These are phyloP conservation scores for Calliopsis andreniformis DNA, from an alignment of 1,140 invertebrate genomes.

Conservation along the genomic window DNA sequence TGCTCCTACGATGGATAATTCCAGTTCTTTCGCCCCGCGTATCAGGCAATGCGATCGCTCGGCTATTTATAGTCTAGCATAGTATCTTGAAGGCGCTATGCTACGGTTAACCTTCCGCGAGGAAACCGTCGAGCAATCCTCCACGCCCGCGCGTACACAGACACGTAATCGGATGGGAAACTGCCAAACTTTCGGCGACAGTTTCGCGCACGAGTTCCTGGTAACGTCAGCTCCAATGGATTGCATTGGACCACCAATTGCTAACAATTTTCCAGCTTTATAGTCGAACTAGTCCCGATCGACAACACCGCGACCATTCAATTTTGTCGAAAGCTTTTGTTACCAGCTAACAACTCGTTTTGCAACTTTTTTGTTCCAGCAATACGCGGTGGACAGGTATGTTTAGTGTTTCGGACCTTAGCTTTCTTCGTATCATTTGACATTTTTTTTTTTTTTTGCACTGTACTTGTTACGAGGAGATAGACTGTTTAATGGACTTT, in stretches of 20 bases:
- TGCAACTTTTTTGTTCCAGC: too few relatives aligned
- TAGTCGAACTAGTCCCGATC: not conserved
- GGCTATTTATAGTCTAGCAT: not conserved
- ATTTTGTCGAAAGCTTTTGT: not conserved
- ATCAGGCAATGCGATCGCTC: not conserved
- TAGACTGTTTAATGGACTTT: not conserved
- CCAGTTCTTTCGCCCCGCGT: not conserved
- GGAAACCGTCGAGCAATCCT: not conserved
- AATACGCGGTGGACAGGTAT: too few relatives aligned
- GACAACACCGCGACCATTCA: too few relatives aligned
- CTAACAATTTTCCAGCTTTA: not conserved
- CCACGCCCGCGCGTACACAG: not conserved
- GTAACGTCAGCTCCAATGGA: slow-evolving; percentile 15
- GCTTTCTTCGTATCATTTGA: not conserved
- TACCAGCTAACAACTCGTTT: not conserved
- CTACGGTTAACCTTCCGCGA: not conserved
- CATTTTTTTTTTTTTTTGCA: too few relatives aligned
- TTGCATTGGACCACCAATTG: not conserved
- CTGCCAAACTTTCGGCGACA: slow-evolving; percentile 28
- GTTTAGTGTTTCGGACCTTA: not conserved
- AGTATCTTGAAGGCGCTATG: not conserved
- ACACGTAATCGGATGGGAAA: slow-evolving; percentile 23
- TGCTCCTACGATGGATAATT: slow-evolving; percentile 1
- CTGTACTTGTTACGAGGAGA: not conserved
- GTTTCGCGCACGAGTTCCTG: slow-evolving; percentile 15